Evolutionary conservation across 2,113 vertebrate genomes (phyloP).

Genomic region (Pitta sordida): DNA sequence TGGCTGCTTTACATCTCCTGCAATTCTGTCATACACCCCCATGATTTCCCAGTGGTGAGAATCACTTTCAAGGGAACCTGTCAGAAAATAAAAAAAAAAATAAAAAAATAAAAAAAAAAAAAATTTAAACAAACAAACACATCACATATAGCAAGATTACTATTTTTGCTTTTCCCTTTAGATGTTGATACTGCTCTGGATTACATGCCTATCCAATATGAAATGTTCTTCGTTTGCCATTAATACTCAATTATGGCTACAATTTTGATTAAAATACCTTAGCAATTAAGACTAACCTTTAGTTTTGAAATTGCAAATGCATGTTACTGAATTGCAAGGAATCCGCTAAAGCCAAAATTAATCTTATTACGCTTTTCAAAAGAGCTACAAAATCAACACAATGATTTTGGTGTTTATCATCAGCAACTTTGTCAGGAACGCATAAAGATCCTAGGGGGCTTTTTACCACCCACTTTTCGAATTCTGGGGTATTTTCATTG

Average conservation of each 20-base stretch:
- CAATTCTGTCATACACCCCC: conserved; percentile 87
- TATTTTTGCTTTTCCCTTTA: conserved; percentile 15
- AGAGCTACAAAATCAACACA: background rate
- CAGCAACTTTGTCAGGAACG: background rate
- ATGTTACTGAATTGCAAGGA: background rate
- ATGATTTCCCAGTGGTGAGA: conserved; percentile 82
- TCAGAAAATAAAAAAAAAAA: background rate
- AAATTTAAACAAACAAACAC: conserved; percentile 38
- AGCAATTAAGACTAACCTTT: background rate
- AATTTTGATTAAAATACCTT: background rate
- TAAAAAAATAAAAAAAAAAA: background rate
- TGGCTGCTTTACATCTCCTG: conserved; percentile 50
- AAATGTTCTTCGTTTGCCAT: background rate
- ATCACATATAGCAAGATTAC: background rate
- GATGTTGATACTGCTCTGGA: background rate
- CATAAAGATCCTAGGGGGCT: rapidly evolving
- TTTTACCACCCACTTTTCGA: background rate
- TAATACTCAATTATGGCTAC: background rate
- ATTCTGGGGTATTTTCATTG: background rate
- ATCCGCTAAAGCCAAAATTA: background rate
- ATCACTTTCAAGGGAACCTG: conserved; percentile 92
- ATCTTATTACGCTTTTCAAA: background rate
- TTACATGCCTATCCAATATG: background rate
- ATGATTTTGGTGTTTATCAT: background rate
- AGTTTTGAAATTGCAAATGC: background rate